A percentile compares a stretch with the other conserved stretches of the same genome.
These are phyloP conservation scores for Onthophagus taurus DNA, from an alignment of 1,140 invertebrate genomes.

Conservation along the genomic window DNA sequence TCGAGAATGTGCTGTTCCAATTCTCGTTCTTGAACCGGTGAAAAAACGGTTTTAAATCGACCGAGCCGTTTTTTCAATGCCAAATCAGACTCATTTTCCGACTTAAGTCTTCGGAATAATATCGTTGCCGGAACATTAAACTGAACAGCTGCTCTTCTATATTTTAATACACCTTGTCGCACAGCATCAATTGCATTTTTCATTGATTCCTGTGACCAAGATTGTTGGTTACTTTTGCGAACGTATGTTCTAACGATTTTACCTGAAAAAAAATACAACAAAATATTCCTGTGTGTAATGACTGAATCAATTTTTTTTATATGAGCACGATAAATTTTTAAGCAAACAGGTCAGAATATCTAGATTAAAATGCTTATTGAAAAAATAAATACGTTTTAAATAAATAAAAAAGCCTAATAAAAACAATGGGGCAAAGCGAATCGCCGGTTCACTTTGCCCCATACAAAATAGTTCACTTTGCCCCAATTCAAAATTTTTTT, in stretches of 20 bases:
- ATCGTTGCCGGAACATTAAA: constrained; percentile 4
- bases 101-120: neutral
- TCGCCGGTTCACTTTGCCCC: no score
- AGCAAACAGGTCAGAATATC: no score
- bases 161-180: neutral
- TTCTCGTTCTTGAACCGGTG: constrained; percentile 3
- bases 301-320: no score
- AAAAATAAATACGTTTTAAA: no score
- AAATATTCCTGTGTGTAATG: no score
- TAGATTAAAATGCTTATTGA: no score
- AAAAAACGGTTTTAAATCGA: neutral
- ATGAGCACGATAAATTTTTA: no score
- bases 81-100: neutral
- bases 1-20: constrained; percentile 3
- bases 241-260: neutral
- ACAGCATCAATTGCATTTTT: constrained; percentile 4
- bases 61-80: neutral
- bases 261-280: no score
- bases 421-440: no score
- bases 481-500: no score
- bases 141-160: constrained; percentile 1
- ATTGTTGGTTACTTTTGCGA: constrained; percentile 3
- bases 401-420: no score
- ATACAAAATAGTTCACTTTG: no score
- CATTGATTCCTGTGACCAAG: neutral